Evolutionary conservation across 2,113 vertebrate species (phyloP).

Genomic region (Bostrychus sinensis): DNA sequence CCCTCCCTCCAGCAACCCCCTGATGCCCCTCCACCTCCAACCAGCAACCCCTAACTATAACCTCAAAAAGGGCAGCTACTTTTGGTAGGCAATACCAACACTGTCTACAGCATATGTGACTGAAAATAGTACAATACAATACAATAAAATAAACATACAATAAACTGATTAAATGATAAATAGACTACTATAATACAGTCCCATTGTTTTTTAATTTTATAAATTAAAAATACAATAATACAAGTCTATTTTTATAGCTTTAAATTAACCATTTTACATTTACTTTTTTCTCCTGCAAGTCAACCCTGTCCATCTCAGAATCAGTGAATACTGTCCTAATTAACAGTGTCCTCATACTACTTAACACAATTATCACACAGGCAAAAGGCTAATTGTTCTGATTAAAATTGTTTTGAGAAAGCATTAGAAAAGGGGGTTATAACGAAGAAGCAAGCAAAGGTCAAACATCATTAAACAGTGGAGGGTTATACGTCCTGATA

Average conservation of each 20-base stretch:
- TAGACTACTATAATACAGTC: too few relatives aligned
- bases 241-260: too few relatives aligned
- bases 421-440: not conserved
- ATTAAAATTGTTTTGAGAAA: not conserved
- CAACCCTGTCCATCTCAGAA: too few relatives aligned
- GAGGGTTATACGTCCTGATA: constrained; percentile 28
- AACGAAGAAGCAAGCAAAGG: too few relatives aligned
- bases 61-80: constrained; percentile 53
- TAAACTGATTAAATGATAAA: too few relatives aligned
- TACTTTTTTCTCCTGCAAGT: too few relatives aligned
- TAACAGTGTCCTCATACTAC: not conserved
- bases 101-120: not conserved
- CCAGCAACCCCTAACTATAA: constrained; percentile 37
- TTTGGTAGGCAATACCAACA: not conserved
- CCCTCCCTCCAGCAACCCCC: constrained; percentile 62
- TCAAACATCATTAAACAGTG: constrained; percentile 31
- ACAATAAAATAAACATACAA: constrained; percentile 4
- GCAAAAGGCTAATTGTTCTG: not conserved
- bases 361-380: not conserved
- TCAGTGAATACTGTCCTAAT: constrained; percentile 20
- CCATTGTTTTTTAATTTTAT: too few relatives aligned
- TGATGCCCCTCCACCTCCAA: constrained; percentile 47
- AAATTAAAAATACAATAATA: too few relatives aligned
- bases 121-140: not conserved
- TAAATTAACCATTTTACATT: too few relatives aligned